These are phyloP conservation scores for Pandemis corylana DNA, from an alignment of 2,888 invertebrate genomes.

Conservation along the genomic window DNA sequence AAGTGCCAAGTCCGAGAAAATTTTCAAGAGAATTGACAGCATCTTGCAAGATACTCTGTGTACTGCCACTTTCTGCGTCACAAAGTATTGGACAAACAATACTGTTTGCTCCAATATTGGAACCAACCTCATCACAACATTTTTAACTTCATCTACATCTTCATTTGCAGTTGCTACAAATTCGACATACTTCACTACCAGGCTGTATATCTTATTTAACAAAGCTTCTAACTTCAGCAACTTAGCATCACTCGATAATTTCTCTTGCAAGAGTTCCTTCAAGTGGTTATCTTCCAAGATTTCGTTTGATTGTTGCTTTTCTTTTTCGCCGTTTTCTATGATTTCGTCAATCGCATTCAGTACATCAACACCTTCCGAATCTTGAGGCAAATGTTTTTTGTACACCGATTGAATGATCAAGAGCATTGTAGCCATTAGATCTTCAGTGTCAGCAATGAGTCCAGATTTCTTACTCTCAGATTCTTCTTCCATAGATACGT, in stretches of 20 bases:
- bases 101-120: constrained; percentile 92
- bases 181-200: constrained; percentile 75
- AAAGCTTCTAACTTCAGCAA: constrained; percentile 83
- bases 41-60: constrained; percentile 93
- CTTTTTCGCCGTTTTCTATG: constrained; percentile 62
- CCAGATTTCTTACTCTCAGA: constrained; percentile 44
- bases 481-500: constrained; percentile 58
- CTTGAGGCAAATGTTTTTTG: constrained; percentile 70
- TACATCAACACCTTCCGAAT: constrained; percentile 63
- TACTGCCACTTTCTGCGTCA: constrained; percentile 91
- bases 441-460: constrained; percentile 66
- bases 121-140: constrained; percentile 76
- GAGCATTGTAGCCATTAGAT: constrained; percentile 69
- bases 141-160: constrained; percentile 58
- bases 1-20: constrained; percentile 92
- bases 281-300: constrained; percentile 87
- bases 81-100: constrained; percentile 90
- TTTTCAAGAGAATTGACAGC: constrained; percentile 91
- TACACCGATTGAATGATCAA: constrained; percentile 70
- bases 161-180: constrained; percentile 59
- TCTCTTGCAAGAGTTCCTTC: constrained; percentile 87
- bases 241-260: constrained; percentile 86
- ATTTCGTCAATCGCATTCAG: constrained; percentile 70
- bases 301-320: constrained; percentile 77
- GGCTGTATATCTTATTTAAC: constrained; percentile 67